Evolutionary conservation across 35 echinoderm and acorn worm genomes (phyloP).

Genomic region (Holothuria glaberrima): DNA sequence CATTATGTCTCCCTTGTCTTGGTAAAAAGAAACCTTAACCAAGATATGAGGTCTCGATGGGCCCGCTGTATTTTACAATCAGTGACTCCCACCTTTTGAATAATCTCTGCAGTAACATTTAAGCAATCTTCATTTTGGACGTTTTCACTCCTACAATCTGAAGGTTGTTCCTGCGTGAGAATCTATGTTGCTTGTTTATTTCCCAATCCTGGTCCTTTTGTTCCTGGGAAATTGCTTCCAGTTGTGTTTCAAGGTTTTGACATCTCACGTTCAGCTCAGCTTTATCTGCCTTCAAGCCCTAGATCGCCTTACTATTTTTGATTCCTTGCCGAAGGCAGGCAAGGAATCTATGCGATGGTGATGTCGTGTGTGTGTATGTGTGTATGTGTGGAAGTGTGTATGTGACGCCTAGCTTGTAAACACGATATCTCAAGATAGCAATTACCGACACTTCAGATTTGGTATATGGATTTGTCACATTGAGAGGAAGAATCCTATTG

Average conservation of each 20-base stretch:
- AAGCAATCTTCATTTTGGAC: not conserved
- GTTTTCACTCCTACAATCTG: not conserved
- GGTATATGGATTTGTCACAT: too few relatives aligned
- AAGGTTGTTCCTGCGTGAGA: constrained; percentile 8
- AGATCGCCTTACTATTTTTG: too few relatives aligned
- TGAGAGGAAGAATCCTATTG: too few relatives aligned
- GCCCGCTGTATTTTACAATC: not conserved
- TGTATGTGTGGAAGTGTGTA: too few relatives aligned
- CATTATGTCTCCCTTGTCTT: not conserved
- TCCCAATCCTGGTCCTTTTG: not conserved
- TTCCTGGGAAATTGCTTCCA: not conserved
- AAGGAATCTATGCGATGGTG: too few relatives aligned
- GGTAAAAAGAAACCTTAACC: constrained; percentile 23
- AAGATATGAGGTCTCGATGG: constrained; percentile 7
- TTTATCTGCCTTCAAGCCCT: not conserved
- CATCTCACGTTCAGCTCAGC: not conserved
- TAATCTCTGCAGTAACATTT: not conserved
- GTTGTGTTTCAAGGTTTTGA: not conserved
- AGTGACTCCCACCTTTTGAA: not conserved
- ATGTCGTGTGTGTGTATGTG: too few relatives aligned
- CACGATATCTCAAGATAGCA: too few relatives aligned
- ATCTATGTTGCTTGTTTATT: constrained; percentile 13
- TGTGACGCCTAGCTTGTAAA: too few relatives aligned
- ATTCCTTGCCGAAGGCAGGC: too few relatives aligned
- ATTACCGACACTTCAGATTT: too few relatives aligned